Evolutionary conservation across 2,888 invertebrate species (phyloP).

Genomic region (Fragum whitleyi): DNA sequence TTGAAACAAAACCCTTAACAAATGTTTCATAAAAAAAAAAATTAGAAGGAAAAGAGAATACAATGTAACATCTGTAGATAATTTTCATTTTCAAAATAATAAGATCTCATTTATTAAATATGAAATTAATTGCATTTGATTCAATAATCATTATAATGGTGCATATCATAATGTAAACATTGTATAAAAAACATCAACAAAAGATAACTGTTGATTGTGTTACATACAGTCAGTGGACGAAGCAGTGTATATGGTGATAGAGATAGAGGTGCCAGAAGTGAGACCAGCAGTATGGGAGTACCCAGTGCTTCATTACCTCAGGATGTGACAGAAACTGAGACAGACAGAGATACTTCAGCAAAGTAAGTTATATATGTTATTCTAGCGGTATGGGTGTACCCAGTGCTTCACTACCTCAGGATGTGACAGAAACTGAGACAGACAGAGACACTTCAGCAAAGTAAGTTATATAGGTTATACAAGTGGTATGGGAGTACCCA

Average conservation of each 20-base stretch:
- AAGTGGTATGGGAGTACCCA: constrained; percentile 86
- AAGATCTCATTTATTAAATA: no score
- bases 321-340: constrained; percentile 73
- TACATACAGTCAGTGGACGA: constrained; percentile 93
- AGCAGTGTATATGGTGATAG: constrained; percentile 96
- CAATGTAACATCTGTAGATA: no score
- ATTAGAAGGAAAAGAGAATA: no score
- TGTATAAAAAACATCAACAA: no score
- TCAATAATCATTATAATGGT: no score
- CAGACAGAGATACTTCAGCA: constrained; percentile 71
- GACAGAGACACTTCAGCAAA: constrained; percentile 70
- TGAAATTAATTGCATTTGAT: no score
- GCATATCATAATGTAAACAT: no score
- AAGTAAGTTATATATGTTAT: constrained; percentile 85
- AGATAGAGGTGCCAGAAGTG: constrained; percentile 87
- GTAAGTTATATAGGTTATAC: constrained; percentile 43
- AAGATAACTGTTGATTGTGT: no score
- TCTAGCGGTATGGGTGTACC: constrained; percentile 87
- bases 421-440: constrained; percentile 73
- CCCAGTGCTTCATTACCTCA: constrained; percentile 79
- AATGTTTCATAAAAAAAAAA: no score
- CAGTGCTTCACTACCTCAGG: constrained; percentile 65
- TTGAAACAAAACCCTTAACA: no score
- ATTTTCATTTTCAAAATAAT: no score
- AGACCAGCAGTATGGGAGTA: constrained; percentile 87